Evolutionary conservation across 1,140 invertebrate genomes (phyloP).

Genomic region (Patella vulgata): DNA sequence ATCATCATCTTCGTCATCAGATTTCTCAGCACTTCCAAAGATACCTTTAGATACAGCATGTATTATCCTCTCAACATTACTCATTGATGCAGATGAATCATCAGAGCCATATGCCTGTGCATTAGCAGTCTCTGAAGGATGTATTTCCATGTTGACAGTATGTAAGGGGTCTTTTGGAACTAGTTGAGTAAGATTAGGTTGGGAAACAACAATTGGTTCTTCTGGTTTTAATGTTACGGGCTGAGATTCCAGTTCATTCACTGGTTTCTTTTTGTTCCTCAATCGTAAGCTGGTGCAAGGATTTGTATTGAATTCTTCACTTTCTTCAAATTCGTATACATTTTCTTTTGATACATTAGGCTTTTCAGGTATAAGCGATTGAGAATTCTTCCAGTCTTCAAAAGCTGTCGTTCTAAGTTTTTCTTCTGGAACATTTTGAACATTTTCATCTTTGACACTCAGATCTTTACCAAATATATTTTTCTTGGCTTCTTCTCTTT

Average conservation of each 20-base stretch:
- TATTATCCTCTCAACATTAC: slow-evolving; percentile 59
- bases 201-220: too few relatives aligned
- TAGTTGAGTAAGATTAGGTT: too few relatives aligned
- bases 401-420: slow-evolving; percentile 15
- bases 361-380: slow-evolving; percentile 5
- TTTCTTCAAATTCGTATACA: slow-evolving; percentile 37
- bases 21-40: slow-evolving; percentile 44
- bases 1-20: too few relatives aligned
- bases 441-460: not conserved
- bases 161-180: too few relatives aligned
- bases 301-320: slow-evolving; percentile 26
- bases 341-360: slow-evolving; percentile 28
- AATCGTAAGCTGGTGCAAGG: slow-evolving; percentile 11
- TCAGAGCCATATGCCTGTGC: not conserved
- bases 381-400: slow-evolving; percentile 34
- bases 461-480: not conserved
- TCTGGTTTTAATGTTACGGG: too few relatives aligned
- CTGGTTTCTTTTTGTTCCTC: slow-evolving; percentile 19
- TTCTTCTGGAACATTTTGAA: too few relatives aligned
- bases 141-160: too few relatives aligned
- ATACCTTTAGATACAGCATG: slow-evolving; percentile 61
- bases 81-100: slow-evolving; percentile 32
- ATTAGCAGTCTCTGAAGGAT: too few relatives aligned
- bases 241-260: not conserved
- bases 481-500: slow-evolving; percentile 8